Evolutionary conservation across 1,140 invertebrate genomes (phyloP), one percentile per base, ranked within the genome.

Genomic region (Drosophila aff.): DNA sequence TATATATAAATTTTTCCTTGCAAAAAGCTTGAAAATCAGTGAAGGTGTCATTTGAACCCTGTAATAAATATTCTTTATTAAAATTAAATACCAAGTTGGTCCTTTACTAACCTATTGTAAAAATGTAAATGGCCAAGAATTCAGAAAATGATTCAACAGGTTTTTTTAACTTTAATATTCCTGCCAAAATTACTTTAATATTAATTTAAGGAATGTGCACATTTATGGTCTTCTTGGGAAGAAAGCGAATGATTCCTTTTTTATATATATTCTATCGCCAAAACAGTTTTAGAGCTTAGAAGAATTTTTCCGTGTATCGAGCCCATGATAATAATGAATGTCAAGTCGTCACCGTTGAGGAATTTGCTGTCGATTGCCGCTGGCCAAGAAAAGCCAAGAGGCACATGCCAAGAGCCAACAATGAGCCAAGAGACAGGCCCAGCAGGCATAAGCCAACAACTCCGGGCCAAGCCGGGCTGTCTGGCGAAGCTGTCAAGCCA

Each of bases 401-500:
- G 66, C 79, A 65, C 60, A 73, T 55, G 68, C 72, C 77, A 78
- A 57, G 36, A 58, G 38, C 58, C 23, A 46, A 60, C 59, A 44
- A 36, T 63, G 59, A 59, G 59, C 59, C 44, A 46, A 69, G 50
- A 49, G 18, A 18, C 26, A 65, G 18, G 36, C 44, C 53, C 41
- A 15, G 8, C 18, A 41, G 65, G 62, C 53, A 44, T 55, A 26
- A 49, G 28, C 46, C 64, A 59, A 50, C 64, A 71, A 61, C 83
- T 87, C 63, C 85, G 50, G 67, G 33, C 50, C 50, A 31, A 18
- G 50, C n/a, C 50, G n/a, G 64, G 33, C 76, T 91, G 85, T 90
- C 85, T 90, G 86, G 75, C 68, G 69, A 90, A 91, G 85, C 52
- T 49, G 85, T 90, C 85, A 85, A 91, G 82, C 85, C 59, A 73